Base-by-base conservation (phyloP, 2,113 vertebrate species). In the Hippolais icterina region DNA sequence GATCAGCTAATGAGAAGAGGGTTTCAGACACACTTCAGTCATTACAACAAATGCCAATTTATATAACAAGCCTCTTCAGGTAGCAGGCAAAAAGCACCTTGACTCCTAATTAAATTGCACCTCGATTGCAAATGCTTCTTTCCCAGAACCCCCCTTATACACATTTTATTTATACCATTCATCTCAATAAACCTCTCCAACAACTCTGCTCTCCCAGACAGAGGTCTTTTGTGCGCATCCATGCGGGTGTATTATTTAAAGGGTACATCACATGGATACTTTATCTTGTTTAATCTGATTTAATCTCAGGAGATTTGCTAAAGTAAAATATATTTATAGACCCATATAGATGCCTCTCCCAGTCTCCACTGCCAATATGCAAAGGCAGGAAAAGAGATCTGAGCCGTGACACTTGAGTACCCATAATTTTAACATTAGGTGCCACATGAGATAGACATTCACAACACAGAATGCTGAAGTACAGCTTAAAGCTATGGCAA, bases 271-370 rank as follows among this genome's bases (percentile, higher is more conserved):
- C 91, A 90, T 94, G 94, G 96, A 87, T 77, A 90, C 81, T 96
- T 97, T 94, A 97, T 96, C 96, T 96, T 56, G 24, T 83, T 97
- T 97, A 97, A 96, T 97, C 96, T 89, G 95, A 96, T 96, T 95
- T 97, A 97, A 97, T 97, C 95, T 92, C 87, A 83, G 37, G 92
- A 97, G 92, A 97, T 97, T 97, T 94, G 83, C 93, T 87, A 20
- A 95, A 95, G 77, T 89, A 90, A 96, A 96, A 94, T 96, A 65
- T 93, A 97, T 97, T 97, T 97, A 97, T 94, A 97, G 93, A 86
- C 44, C 68, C 33, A 94, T 87, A 93, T 59, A 95, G 76, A 72
- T 84, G 76, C 42, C 59, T 89, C 74, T 44, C 18, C 5, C 24
- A 31, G 27, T 77, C 65, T 77, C 84, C 49, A 86, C 37, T 8